phyloP scores from a whole-genome alignment of 2,888 invertebrate species.

The Torymus texanus region DNA sequence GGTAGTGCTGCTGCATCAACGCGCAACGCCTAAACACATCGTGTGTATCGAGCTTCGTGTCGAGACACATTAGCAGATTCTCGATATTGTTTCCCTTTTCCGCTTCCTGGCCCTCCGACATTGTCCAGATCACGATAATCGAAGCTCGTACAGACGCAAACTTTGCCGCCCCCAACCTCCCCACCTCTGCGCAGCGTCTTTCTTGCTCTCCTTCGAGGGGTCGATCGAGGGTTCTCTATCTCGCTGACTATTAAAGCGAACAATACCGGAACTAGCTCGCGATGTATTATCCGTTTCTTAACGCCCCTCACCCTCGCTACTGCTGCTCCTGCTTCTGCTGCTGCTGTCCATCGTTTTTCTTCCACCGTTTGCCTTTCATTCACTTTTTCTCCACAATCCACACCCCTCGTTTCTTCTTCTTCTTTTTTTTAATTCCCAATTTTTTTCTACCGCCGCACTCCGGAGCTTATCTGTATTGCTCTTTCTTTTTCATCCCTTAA shows the following conservation, averaged over 20 bases:
- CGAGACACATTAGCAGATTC: constrained; percentile 49
- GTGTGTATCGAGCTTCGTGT: constrained; percentile 47
- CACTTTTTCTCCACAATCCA: constrained; percentile 31
- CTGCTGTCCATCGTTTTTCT: constrained; percentile 42
- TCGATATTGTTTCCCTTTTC: constrained; percentile 48
- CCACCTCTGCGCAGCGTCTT: constrained; percentile 50
- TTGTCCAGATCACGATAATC: constrained; percentile 73
- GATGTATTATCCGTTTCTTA: constrained; percentile 73
- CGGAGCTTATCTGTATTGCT: constrained; percentile 36
- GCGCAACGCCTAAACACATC: constrained; percentile 20
- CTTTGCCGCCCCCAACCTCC: constrained; percentile 57
- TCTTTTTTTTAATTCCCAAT: constrained; percentile 27
- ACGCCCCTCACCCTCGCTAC: constrained; percentile 64
- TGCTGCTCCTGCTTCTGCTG: constrained; percentile 29
- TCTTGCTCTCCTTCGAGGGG: constrained; percentile 46
- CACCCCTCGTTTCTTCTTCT: constrained; percentile 11
- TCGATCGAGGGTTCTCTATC: constrained; percentile 67
- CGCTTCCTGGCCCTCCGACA: constrained; percentile 58
- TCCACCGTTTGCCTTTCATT: constrained; percentile 41
- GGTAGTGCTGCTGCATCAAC: neutral
- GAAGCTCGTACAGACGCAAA: constrained; percentile 64
- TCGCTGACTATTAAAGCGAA: constrained; percentile 72
- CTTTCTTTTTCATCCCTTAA: constrained; percentile 37
- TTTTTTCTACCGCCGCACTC: neutral
- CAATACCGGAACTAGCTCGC: constrained; percentile 73